phyloP scores from a whole-genome alignment of 1,140 invertebrate genomes.

The Pseudoatta argentina region DNA sequence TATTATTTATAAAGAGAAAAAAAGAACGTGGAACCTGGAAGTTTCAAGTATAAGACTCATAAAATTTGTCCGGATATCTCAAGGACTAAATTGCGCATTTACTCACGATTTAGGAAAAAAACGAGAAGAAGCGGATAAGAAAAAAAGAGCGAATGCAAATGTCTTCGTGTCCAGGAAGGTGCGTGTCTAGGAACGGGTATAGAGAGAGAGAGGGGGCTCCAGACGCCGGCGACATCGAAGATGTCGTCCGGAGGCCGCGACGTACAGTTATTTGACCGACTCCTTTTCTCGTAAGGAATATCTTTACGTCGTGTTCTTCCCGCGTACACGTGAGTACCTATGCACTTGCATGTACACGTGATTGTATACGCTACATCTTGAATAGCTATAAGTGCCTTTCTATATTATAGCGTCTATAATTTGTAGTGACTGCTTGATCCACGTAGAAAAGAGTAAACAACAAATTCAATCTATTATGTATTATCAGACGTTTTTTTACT shows the following conservation, averaged over 20 bases:
- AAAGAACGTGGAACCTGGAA: not conserved
- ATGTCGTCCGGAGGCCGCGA: constrained; percentile 83
- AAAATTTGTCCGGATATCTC: not conserved
- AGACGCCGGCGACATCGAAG: constrained; percentile 75
- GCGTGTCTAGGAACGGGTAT: constrained; percentile 63
- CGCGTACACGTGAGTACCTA: constrained; percentile 69
- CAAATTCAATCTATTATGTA: not conserved
- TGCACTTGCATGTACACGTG: constrained; percentile 18
- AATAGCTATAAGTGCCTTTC: not conserved
- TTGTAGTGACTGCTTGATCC: not conserved
- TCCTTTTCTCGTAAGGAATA: constrained; percentile 79
- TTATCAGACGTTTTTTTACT: not conserved
- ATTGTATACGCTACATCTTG: not conserved
- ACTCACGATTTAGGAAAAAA: not conserved
- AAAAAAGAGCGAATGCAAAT: not conserved
- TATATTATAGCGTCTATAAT: not conserved
- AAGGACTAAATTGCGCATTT: not conserved
- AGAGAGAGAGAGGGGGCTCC: constrained; percentile 57
- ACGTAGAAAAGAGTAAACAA: not conserved
- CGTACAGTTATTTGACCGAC: constrained; percentile 87
- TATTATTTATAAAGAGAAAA: not conserved
- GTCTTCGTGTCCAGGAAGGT: not conserved
- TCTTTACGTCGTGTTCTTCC: constrained; percentile 67
- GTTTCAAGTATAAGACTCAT: no score
- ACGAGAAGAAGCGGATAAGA: not conserved